Conservation (phyloP, 2,888 invertebrate species). For the Chaetoderma sp. region DNA sequence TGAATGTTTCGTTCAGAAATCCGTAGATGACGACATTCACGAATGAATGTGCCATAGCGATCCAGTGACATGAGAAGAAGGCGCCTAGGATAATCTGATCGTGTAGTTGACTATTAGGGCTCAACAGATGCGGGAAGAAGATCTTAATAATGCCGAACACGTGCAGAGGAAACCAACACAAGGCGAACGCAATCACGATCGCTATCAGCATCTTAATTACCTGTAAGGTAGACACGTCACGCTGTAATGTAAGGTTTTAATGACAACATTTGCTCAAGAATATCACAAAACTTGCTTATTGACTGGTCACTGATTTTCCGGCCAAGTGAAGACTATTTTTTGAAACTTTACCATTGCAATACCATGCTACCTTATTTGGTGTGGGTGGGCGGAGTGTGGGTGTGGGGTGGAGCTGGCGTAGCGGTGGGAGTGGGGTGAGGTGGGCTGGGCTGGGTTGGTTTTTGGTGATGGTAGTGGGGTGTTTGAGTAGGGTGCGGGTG, state of each 20-base stretch:
- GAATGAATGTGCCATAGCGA: constrained; percentile 65
- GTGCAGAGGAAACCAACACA: constrained; percentile 41
- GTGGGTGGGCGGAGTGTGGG: too few relatives aligned
- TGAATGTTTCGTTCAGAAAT: constrained; percentile 60
- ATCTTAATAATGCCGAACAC: constrained; percentile 35
- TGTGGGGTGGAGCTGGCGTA: too few relatives aligned
- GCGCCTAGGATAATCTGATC: constrained; percentile 17
- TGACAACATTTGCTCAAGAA: not conserved
- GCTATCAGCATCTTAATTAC: constrained; percentile 63
- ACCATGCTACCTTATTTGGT: too few relatives aligned
- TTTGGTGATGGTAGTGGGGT: too few relatives aligned
- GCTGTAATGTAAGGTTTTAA: not conserved
- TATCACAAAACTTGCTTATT: too few relatives aligned
- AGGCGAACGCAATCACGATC: constrained; percentile 58
- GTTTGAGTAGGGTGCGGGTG: too few relatives aligned
- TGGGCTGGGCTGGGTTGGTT: too few relatives aligned
- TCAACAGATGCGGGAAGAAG: constrained; percentile 3
- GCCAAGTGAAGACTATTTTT: too few relatives aligned
- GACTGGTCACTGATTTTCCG: too few relatives aligned
- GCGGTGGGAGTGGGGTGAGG: too few relatives aligned
- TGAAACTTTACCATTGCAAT: too few relatives aligned
- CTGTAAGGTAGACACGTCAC: constrained; percentile 14
- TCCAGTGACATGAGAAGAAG: constrained; percentile 48
- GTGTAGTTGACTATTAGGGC: not conserved
- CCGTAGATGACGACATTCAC: constrained; percentile 63